Evolutionary conservation across 2,888 invertebrate genomes (phyloP).

Genomic region (Chydorus sphaericus): DNA sequence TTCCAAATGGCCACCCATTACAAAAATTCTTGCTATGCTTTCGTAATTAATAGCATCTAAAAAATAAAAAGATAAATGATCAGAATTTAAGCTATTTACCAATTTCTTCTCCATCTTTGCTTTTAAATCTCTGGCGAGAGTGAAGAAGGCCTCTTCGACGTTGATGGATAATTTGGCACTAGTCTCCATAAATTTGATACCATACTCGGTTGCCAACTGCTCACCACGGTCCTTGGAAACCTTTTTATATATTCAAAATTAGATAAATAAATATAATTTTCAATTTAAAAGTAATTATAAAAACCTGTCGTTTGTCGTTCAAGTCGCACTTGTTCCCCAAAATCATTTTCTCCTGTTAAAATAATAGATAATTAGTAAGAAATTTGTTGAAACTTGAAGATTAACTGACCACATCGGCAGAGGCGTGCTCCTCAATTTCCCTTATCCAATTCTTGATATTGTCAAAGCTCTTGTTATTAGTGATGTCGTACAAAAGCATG

Average conservation of each 20-base stretch:
- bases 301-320: conserved; percentile 81
- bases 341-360: conserved; percentile 99
- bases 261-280: not conserved
- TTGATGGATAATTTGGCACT: conserved; percentile 96
- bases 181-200: conserved; percentile 98
- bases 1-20: not conserved
- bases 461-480: conserved; percentile 97
- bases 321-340: conserved; percentile 98
- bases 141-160: conserved; percentile 95
- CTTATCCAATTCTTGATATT: conserved; percentile 99
- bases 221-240: conserved; percentile 93
- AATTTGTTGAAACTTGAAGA: too few relatives aligned
- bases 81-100: conserved; percentile 41
- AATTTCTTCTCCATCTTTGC: conserved; percentile 96
- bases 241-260: conserved; percentile 27
- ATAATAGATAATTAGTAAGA: too few relatives aligned
- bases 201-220: conserved; percentile 92
- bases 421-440: conserved; percentile 98
- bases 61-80: too few relatives aligned
- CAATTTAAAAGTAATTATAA: not conserved
- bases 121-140: conserved; percentile 92
- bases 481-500: conserved; percentile 98
- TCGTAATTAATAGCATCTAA: not conserved
- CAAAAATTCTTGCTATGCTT: not conserved
- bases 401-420: conserved; percentile 93